A percentile compares a stretch with the other conserved stretches of the same genome.
phyloP scores from a whole-genome alignment of 2,888 invertebrate species.

The Drosophila infuscata region DNA sequence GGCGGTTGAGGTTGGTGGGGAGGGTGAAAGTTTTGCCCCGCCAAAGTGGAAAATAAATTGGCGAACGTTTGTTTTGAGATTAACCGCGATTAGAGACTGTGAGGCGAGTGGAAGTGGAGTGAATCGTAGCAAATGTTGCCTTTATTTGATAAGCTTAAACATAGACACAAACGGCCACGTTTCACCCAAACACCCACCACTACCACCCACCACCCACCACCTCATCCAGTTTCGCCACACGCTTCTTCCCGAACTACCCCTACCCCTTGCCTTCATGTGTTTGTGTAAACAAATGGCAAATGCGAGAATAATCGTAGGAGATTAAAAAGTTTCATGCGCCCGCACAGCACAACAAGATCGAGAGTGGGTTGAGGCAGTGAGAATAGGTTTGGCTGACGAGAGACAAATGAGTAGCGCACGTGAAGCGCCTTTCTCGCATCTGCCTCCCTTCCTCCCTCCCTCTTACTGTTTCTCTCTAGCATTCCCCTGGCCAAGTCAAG shows the following conservation, averaged over 20 bases:
- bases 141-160: slow-evolving; percentile 82
- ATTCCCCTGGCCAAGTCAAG: slow-evolving; percentile 25
- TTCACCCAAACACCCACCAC: not conserved
- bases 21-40: slow-evolving; percentile 24
- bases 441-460: not conserved
- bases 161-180: slow-evolving; percentile 54
- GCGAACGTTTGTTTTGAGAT: slow-evolving; percentile 84
- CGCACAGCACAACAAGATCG: slow-evolving; percentile 34
- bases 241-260: not conserved
- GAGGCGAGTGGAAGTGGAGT: slow-evolving; percentile 41
- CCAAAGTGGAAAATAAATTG: slow-evolving; percentile 84
- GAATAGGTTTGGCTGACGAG: slow-evolving; percentile 52
- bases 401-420: slow-evolving; percentile 78
- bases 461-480: not conserved
- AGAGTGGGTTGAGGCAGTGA: not conserved
- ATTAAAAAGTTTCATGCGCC: slow-evolving; percentile 82
- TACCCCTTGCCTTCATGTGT: slow-evolving; percentile 45
- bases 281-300: slow-evolving; percentile 83
- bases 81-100: slow-evolving; percentile 83
- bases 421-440: slow-evolving; percentile 53
- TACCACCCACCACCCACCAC: not conserved
- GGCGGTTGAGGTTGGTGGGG: not conserved
- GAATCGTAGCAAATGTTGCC: slow-evolving; percentile 81
- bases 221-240: not conserved
- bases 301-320: slow-evolving; percentile 84